Percentiles rank a stretch among this genome's conserved stretches.
Conservation (phyloP, 2,797 vertebrate species). For the Nasua narica region DNA sequence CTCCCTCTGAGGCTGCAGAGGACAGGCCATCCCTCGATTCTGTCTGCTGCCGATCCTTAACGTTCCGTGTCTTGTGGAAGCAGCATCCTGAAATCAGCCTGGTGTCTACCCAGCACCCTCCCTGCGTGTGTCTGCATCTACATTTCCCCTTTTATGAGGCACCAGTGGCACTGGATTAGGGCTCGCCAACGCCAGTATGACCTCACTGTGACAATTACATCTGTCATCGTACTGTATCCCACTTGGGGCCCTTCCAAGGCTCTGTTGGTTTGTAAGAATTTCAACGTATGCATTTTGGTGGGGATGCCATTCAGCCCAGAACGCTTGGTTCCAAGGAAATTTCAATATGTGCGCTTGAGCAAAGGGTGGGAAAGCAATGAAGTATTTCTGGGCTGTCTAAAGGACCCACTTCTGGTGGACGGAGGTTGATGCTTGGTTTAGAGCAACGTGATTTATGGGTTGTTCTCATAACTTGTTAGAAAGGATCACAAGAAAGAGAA, state of each 20-base stretch:
- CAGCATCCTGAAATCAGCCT: no score
- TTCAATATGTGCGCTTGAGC: neutral
- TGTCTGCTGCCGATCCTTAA: accelerated
- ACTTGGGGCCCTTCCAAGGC: neutral
- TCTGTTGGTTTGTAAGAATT: neutral
- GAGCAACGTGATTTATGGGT: accelerated
- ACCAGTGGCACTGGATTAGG: neutral
- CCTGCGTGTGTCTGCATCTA: accelerated
- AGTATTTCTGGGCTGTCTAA: neutral
- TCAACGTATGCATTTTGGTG: neutral
- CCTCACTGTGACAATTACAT: no score
- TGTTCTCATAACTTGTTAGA: accelerated
- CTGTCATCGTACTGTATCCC: neutral
- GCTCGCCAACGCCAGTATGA: accelerated
- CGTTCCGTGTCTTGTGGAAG: neutral
- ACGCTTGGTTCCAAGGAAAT: neutral
- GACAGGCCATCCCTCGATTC: neutral
- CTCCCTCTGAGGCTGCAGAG: no score
- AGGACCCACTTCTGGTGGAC: neutral
- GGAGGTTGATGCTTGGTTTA: neutral
- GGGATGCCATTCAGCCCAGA: neutral
- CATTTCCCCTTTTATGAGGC: neutral
- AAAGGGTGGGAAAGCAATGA: neutral
- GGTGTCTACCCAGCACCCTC: accelerated
- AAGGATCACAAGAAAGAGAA: neutral